Conservation (phyloP, 2,888 invertebrate genomes). For the Horisme vitalbata region DNA sequence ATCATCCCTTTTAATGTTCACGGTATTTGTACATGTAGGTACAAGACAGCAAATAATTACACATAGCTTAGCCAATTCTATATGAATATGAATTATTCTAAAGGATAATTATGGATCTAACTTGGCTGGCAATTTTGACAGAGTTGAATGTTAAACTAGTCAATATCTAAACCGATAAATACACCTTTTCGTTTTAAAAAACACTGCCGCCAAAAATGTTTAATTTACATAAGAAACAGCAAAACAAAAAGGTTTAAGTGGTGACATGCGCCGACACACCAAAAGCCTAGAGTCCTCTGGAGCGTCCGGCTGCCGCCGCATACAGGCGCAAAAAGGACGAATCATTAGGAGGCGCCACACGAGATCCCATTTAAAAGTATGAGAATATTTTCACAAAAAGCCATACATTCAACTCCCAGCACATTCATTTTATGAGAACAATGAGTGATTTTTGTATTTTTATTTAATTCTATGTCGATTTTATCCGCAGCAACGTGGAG, state of each 20-base stretch:
- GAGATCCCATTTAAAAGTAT: constrained; percentile 82
- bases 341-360: constrained; percentile 83
- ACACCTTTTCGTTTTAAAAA: constrained; percentile 49
- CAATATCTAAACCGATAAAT: too few relatives aligned
- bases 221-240: constrained; percentile 76
- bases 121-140: too few relatives aligned
- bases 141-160: too few relatives aligned
- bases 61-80: too few relatives aligned
- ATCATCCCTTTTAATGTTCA: not conserved
- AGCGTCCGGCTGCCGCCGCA: constrained; percentile 56
- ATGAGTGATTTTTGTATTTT: constrained; percentile 83
- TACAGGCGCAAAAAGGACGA: constrained; percentile 78
- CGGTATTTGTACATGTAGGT: too few relatives aligned
- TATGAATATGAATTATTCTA: too few relatives aligned
- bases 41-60: too few relatives aligned
- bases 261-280: constrained; percentile 78
- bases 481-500: constrained; percentile 75
- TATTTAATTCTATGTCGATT: constrained; percentile 83
- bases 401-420: constrained; percentile 81
- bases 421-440: constrained; percentile 83
- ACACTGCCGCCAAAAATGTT: constrained; percentile 77
- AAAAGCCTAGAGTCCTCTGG: constrained; percentile 69
- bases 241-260: constrained; percentile 67
- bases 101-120: too few relatives aligned
- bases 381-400: constrained; percentile 83